These are phyloP conservation scores for Plectropomus leopardus DNA, from an alignment of 2,113 vertebrate genomes.

Conservation along the genomic window DNA sequence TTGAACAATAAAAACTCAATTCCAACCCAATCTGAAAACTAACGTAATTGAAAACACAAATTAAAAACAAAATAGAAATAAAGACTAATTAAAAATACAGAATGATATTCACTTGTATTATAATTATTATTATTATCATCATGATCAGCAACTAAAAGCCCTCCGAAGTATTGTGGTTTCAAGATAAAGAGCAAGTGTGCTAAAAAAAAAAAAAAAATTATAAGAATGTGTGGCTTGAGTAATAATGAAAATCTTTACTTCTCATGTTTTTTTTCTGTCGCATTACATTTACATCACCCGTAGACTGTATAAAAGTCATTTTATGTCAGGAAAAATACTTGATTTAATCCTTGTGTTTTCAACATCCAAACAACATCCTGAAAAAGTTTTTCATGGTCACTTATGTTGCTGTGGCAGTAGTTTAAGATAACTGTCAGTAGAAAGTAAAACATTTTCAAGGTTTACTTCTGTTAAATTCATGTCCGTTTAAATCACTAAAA, in stretches of 20 bases:
- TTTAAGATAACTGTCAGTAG: not conserved
- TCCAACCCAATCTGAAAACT: too few species aligned
- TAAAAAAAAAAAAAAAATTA: too few species aligned
- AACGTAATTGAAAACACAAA: too few species aligned
- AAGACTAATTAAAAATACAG: too few species aligned
- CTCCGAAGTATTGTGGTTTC: not conserved
- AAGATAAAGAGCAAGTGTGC: not conserved
- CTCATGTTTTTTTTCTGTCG: not conserved
- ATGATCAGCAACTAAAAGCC: not conserved
- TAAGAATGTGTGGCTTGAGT: not conserved
- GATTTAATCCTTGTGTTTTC: not conserved
- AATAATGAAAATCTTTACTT: not conserved
- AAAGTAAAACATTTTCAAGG: not conserved
- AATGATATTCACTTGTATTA: too few species aligned
- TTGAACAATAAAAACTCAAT: too few species aligned
- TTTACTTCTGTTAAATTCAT: not conserved
- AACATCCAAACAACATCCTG: conserved; percentile 1
- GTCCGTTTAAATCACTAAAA: not conserved
- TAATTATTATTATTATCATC: too few species aligned
- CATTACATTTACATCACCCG: not conserved
- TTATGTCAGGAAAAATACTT: too few species aligned
- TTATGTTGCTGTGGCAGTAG: not conserved
- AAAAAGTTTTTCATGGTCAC: not conserved
- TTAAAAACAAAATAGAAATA: too few species aligned
- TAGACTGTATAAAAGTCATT: too few species aligned